Evolutionary conservation across 2,113 vertebrate genomes (phyloP), one percentile per base, ranked within the genome.

Genomic region (Marmota monax): DNA sequence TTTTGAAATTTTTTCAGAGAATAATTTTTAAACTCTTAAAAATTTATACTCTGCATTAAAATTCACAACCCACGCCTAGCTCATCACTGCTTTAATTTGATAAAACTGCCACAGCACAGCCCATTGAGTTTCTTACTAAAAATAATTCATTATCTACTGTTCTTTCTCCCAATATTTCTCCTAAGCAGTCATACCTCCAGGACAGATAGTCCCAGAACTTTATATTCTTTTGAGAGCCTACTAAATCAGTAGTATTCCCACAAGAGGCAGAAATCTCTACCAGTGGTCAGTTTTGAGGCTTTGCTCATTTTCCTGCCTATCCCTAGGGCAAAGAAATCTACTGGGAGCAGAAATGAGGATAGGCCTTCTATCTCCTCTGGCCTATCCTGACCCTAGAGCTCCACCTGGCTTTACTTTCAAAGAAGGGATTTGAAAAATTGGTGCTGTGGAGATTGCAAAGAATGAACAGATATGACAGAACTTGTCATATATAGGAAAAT

Each of bases 11-110:
- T 45, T 88, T 77, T 77, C 13, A 78, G 95, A 45, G 86, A 78
- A 92, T 84, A 92, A 96, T 95, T 94, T 96, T 97, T 96, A 92
- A 96, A 96, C 63, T 95, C 89, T 94, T 90, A 82, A 89, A 89
- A 90, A 96, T 53, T 84, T 96, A 89, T 48, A 89, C 87, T 82
- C 53, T 80, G 63, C 72, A 95, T 97, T 97, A 92, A 94, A 87
- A 97, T 96, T 93, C 89, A 95, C 96, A 96, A 48, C 93, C 94
- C 88, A 97, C 63, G 12, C 96, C 77, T 83, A 69, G 22, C 77
- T 92, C 76, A 74, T 87, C 78, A 85, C 80, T 84, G 88, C 76
- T 97, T 97, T 70, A 94, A 34, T 83, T 84, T 95, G 88, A 84
- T 80, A 82, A 84, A 78, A 61, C 85, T 96, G 91, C 69, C 88